These are phyloP conservation scores for Micromys minutus DNA, from an alignment of 2,113 vertebrate genomes.

Conservation along the genomic window DNA sequence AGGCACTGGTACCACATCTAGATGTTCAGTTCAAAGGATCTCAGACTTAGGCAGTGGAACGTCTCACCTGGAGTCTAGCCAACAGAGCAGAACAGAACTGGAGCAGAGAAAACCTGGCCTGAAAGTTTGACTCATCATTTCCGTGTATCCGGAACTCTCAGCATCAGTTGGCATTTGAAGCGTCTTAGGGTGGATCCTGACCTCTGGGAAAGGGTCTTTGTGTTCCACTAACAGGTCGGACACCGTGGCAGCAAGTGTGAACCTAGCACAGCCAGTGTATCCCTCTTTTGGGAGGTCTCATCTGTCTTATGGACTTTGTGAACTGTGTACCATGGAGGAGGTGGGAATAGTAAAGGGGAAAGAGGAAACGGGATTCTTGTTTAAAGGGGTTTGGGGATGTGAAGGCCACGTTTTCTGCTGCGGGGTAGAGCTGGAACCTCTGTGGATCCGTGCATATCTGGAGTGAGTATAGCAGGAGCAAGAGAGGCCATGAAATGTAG, in stretches of 20 bases:
- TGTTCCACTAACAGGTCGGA: neutral
- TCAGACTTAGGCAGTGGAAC: neutral
- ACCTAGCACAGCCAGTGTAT: neutral
- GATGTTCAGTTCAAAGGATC: neutral
- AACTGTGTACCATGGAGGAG: neutral
- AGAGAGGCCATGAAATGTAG: slow-evolving; percentile 75
- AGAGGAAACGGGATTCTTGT: neutral
- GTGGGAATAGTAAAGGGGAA: fast-evolving
- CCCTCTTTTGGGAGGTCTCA: neutral
- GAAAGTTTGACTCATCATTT: neutral
- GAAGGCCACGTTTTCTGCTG: neutral
- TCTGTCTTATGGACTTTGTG: neutral
- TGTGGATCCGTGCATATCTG: slow-evolving; percentile 64
- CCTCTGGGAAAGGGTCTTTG: neutral
- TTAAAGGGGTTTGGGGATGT: neutral
- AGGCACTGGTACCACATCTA: no score
- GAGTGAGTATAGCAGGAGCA: slow-evolving; percentile 27
- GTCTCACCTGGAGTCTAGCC: neutral
- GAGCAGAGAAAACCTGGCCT: neutral
- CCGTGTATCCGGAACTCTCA: neutral
- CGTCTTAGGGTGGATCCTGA: neutral
- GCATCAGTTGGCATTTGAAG: neutral
- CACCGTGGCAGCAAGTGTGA: neutral
- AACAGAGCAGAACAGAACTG: neutral
- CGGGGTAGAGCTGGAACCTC: slow-evolving; percentile 37